phyloP scores from a whole-genome alignment of 2,888 invertebrate species.

The Parnassius smintheus region DNA sequence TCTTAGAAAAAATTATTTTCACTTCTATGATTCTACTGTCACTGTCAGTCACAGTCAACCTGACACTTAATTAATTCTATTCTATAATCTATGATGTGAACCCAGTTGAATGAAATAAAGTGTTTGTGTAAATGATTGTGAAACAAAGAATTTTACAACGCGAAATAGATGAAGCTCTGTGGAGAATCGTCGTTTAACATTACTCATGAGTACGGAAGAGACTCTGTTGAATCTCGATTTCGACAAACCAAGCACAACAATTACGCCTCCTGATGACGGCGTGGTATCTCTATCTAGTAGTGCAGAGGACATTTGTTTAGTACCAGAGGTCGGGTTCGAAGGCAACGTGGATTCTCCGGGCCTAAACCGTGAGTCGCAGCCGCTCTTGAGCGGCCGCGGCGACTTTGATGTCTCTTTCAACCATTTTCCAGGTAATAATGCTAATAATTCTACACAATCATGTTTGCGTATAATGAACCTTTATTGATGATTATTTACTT shows the following conservation, averaged over 20 bases:
- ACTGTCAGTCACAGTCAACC: background rate
- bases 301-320: conserved; percentile 86
- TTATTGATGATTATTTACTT: too few relatives aligned
- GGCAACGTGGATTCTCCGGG: conserved; percentile 92
- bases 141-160: conserved; percentile 73
- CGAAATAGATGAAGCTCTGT: conserved; percentile 79
- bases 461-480: too few relatives aligned
- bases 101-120: conserved; percentile 55
- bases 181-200: conserved; percentile 67
- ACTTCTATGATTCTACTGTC: too few relatives aligned
- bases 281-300: conserved; percentile 82
- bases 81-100: conserved; percentile 50
- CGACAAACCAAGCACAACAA: conserved; percentile 75
- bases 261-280: conserved; percentile 79
- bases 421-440: conserved; percentile 89
- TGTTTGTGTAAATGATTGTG: conserved; percentile 78
- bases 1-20: too few relatives aligned
- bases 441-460: too few relatives aligned
- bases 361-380: conserved; percentile 95
- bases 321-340: conserved; percentile 92
- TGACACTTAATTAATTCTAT: conserved; percentile 36
- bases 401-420: conserved; percentile 89
- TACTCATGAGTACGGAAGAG: conserved; percentile 83
- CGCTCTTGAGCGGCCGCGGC: conserved; percentile 92
- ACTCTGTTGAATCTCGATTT: conserved; percentile 83